Evolutionary conservation across 2,113 vertebrate genomes (phyloP).

Genomic region (Callipepla californica): DNA sequence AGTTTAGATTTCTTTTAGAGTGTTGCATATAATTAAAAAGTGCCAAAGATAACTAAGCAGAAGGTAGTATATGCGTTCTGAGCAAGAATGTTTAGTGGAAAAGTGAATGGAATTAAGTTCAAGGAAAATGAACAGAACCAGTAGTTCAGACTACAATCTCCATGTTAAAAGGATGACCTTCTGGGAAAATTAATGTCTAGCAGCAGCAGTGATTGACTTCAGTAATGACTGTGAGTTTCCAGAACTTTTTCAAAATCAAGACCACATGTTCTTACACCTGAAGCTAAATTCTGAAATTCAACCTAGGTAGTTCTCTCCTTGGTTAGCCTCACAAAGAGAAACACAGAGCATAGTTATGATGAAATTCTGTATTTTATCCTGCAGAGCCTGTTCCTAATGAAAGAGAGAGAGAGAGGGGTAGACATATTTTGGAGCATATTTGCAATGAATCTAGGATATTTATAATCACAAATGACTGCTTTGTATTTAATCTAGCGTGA

Average conservation of each 20-base stretch:
- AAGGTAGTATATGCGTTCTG: background rate
- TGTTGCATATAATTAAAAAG: constrained; percentile 52
- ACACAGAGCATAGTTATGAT: no score
- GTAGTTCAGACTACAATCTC: background rate
- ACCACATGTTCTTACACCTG: background rate
- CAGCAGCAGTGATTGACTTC: background rate
- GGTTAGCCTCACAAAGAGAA: constrained; percentile 2
- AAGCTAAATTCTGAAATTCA: background rate
- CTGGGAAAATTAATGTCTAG: background rate
- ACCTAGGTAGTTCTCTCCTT: background rate
- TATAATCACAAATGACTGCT: background rate
- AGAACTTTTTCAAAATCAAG: background rate
- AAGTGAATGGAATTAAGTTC: background rate
- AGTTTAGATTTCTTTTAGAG: constrained; percentile 13
- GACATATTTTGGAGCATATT: background rate
- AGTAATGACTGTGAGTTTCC: background rate
- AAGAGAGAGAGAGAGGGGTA: background rate
- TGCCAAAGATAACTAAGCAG: background rate
- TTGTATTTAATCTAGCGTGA: background rate
- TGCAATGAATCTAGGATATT: background rate
- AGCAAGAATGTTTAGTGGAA: background rate
- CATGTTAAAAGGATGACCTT: background rate
- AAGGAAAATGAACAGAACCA: background rate
- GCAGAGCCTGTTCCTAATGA: background rate
- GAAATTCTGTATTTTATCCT: background rate